A percentile compares a stretch with the other conserved stretches of the same genome.
Conservation (phyloP, 1,140 invertebrate species). For the Spodoptera litura region DNA sequence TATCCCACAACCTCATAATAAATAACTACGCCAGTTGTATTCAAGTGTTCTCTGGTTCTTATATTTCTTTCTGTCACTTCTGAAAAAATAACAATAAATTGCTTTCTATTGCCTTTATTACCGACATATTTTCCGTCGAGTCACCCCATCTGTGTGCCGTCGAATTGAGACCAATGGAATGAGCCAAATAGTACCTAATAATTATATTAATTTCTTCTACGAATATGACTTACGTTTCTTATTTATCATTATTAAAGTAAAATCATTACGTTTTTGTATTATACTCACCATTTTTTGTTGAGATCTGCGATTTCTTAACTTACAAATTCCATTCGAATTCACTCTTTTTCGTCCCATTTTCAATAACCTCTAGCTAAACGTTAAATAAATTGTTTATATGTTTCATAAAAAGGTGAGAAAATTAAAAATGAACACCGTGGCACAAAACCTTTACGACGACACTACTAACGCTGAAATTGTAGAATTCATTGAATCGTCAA, state of each 20-base stretch:
- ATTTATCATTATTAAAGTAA: too few species aligned
- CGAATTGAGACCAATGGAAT: slow-evolving; percentile 29
- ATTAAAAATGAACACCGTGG: neutral
- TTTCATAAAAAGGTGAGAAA: too few species aligned
- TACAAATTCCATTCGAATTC: too few species aligned
- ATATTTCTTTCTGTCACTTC: slow-evolving; percentile 7
- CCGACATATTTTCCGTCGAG: slow-evolving; percentile 59
- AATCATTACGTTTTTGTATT: neutral
- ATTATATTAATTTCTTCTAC: neutral
- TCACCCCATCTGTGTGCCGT: slow-evolving; percentile 36
- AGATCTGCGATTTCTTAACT: too few species aligned
- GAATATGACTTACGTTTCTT: neutral
- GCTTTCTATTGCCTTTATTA: slow-evolving; percentile 63
- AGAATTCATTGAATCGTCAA: slow-evolving; percentile 21
- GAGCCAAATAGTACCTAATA: neutral
- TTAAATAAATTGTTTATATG: too few species aligned
- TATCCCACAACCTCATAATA: slow-evolving; percentile 44
- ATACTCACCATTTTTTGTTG: too few species aligned
- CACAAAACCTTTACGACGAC: neutral
- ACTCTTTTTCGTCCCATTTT: too few species aligned
- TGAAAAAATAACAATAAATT: slow-evolving; percentile 37
- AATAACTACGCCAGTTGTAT: slow-evolving; percentile 46
- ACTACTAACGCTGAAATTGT: slow-evolving; percentile 1
- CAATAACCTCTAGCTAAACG: too few species aligned
- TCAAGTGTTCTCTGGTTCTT: slow-evolving; percentile 27